A percentile compares a stretch with the other conserved stretches of the same genome.
phyloP scores from a whole-genome alignment of 2,797 vertebrate species.

The Eutrigla gurnardus region DNA sequence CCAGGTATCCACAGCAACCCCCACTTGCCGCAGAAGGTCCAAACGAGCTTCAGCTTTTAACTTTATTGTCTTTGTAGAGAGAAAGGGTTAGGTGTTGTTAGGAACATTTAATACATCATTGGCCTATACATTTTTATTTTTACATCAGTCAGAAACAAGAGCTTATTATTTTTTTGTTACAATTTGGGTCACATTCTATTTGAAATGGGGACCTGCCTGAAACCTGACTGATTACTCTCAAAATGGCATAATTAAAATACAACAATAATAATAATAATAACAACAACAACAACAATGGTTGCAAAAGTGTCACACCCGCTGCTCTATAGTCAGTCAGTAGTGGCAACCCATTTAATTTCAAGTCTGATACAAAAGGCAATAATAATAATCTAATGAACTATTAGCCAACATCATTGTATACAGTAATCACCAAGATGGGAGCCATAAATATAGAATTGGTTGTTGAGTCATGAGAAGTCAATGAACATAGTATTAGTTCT shows the following conservation, averaged over 20 bases:
- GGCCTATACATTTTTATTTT: not conserved
- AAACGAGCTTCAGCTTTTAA: constrained; percentile 96
- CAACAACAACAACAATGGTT: too few species aligned
- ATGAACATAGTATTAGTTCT: not conserved
- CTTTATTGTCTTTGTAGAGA: constrained; percentile 88
- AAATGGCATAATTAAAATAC: too few species aligned
- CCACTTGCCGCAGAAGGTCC: constrained; percentile 95
- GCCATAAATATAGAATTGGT: not conserved
- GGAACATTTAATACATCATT: not conserved
- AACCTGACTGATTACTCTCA: too few species aligned
- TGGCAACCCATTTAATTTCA: not conserved
- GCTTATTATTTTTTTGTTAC: not conserved
- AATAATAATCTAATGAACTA: not conserved
- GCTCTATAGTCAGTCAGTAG: not conserved
- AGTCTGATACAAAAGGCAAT: constrained; percentile 12
- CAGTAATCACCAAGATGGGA: not conserved
- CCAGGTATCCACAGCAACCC: constrained; percentile 97
- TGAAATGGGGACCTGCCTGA: too few species aligned
- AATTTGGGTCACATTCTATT: not conserved
- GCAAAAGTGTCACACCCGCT: not conserved
- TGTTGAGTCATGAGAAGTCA: not conserved
- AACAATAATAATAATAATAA: too few species aligned
- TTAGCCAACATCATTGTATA: not conserved
- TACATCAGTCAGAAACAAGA: not conserved
- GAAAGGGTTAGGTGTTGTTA: constrained; percentile 18